These are phyloP conservation scores for Ceyx margarethae DNA, from an alignment of 2,113 vertebrate genomes.

Conservation along the genomic window DNA sequence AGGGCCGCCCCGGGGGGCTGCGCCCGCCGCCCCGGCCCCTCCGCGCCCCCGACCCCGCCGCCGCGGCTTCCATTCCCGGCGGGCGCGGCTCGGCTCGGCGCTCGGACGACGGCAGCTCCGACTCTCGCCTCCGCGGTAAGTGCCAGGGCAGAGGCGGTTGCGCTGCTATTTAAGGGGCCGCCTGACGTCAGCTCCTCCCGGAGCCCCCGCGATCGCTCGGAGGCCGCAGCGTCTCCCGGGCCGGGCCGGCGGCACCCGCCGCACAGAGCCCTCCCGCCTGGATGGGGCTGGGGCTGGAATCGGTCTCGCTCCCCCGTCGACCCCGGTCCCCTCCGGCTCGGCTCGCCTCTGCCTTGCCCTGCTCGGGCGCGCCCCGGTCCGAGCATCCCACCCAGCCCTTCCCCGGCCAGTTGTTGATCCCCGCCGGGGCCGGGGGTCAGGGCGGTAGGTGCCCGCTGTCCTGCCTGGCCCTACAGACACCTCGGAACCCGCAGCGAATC, in stretches of 20 bases:
- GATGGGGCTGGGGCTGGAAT: neutral
- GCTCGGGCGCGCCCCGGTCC: neutral
- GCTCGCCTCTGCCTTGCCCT: neutral
- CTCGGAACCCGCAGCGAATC: neutral
- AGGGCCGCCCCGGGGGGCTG: too few species aligned
- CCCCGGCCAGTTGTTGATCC: neutral
- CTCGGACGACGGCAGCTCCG: neutral
- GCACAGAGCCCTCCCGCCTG: neutral
- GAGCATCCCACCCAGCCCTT: neutral
- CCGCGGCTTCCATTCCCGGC: neutral
- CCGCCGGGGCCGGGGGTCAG: neutral
- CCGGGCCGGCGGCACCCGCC: neutral
- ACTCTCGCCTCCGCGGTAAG: constrained; percentile 45
- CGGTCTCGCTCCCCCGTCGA: neutral
- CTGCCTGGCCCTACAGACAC: neutral
- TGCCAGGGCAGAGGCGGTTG: constrained; percentile 55
- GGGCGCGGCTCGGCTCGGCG: neutral
- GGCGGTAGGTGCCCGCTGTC: neutral
- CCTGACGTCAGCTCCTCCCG: constrained; percentile 83
- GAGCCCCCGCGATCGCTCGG: constrained; percentile 38
- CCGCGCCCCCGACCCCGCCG: neutral
- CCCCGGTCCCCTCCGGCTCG: neutral
- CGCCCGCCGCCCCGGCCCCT: too few species aligned
- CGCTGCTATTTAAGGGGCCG: constrained; percentile 81
- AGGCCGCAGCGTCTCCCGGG: neutral